Conservation (phyloP, 2,888 invertebrate species). For the Muschampia plurimacula region DNA sequence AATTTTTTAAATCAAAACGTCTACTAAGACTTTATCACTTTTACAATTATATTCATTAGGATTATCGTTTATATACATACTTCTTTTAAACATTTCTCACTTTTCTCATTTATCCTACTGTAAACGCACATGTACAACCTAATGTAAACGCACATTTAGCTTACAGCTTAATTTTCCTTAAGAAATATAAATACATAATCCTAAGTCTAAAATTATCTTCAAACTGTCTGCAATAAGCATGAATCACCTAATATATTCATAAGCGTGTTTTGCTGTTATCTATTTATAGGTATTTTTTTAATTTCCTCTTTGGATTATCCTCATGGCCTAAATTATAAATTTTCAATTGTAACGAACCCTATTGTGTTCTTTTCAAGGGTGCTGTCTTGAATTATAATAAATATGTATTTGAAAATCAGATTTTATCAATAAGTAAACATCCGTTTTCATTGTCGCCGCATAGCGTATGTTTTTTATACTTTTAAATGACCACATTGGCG, state of each 20-base stretch:
- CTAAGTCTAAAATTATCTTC: constrained; percentile 27
- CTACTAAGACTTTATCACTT: too few relatives aligned
- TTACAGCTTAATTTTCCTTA: constrained; percentile 5
- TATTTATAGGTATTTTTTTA: not conserved
- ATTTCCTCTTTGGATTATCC: constrained; percentile 1
- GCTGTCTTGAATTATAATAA: not conserved
- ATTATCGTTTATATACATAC: too few relatives aligned
- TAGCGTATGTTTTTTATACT: too few relatives aligned
- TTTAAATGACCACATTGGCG: too few relatives aligned
- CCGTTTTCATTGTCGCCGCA: too few relatives aligned
- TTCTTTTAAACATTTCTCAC: too few relatives aligned
- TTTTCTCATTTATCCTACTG: too few relatives aligned
- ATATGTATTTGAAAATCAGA: too few relatives aligned
- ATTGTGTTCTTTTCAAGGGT: not conserved
- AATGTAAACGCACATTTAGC: not conserved
- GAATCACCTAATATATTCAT: constrained; percentile 13
- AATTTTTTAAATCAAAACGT: too few relatives aligned
- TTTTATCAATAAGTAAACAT: too few relatives aligned
- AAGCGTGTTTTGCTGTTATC: constrained; percentile 4
- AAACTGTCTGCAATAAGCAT: constrained; percentile 11
- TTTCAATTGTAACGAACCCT: not conserved
- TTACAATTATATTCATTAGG: too few relatives aligned
- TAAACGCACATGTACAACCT: not conserved
- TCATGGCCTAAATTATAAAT: constrained; percentile 3
- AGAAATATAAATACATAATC: constrained; percentile 17